These are phyloP conservation scores for Haplochromis burtoni DNA, from an alignment of 2,113 vertebrate genomes.

Conservation along the genomic window DNA sequence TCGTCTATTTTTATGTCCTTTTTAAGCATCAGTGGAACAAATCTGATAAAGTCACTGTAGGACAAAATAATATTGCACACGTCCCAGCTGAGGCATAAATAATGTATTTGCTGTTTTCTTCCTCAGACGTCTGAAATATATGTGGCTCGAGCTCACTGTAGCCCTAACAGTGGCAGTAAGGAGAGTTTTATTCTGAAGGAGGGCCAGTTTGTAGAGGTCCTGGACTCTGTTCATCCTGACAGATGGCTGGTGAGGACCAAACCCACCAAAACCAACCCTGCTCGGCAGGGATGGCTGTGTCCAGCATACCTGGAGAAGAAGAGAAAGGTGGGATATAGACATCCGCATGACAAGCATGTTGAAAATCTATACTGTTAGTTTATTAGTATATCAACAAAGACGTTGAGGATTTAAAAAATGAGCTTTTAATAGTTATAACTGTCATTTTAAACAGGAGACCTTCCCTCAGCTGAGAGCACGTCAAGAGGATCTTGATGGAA, in stretches of 20 bases:
- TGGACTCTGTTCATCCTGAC: constrained; percentile 89
- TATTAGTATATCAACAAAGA: neutral
- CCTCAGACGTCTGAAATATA: constrained; percentile 90
- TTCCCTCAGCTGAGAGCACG: constrained; percentile 41
- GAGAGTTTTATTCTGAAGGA: constrained; percentile 87
- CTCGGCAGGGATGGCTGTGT: constrained; percentile 93
- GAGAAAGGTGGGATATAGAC: constrained; percentile 76
- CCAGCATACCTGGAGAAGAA: constrained; percentile 93
- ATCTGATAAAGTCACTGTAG: neutral
- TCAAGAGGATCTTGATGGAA: constrained; percentile 57
- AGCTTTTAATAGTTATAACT: neutral
- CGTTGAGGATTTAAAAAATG: neutral
- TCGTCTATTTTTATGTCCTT: neutral
- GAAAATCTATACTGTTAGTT: neutral
- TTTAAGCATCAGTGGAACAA: neutral
- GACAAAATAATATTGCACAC: neutral
- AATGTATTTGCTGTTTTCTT: neutral
- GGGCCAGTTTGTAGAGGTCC: constrained; percentile 92
- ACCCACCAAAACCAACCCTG: constrained; percentile 86
- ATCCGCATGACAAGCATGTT: neutral
- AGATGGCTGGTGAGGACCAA: constrained; percentile 95
- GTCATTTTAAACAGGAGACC: constrained; percentile 29
- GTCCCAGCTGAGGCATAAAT: neutral
- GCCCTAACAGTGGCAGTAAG: constrained; percentile 72
- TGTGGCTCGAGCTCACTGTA: constrained; percentile 87